phyloP scores from a whole-genome alignment of 2,113 vertebrate genomes.

The Odocoileus hemionus region DNA sequence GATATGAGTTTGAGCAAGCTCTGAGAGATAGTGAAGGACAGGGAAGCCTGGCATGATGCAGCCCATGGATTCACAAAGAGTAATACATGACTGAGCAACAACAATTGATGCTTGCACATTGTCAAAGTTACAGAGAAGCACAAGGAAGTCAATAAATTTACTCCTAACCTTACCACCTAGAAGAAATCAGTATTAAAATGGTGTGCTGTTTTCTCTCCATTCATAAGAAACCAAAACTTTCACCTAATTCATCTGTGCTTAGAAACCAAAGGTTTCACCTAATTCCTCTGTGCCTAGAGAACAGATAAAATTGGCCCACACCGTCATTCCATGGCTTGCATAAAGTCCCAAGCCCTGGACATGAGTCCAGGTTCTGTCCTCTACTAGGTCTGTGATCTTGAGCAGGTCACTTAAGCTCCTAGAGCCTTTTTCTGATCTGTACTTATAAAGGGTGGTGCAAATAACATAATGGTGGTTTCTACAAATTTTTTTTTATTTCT shows the following conservation, averaged over 20 bases:
- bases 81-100: neutral
- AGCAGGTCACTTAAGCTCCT: neutral
- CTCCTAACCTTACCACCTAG: neutral
- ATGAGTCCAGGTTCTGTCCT: neutral
- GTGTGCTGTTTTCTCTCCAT: neutral
- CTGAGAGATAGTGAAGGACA: neutral
- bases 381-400: neutral
- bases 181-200: slow-evolving; percentile 1
- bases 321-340: neutral
- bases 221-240: neutral
- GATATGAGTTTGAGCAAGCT: neutral
- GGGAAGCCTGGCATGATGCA: neutral
- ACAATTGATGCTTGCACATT: neutral
- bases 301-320: neutral
- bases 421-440: neutral
- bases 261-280: neutral
- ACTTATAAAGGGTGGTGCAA: neutral
- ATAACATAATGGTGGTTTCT: neutral
- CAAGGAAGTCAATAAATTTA: slow-evolving; percentile 9
- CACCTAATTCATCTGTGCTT: neutral
- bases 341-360: neutral
- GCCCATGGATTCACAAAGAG: neutral
- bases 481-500: neutral
- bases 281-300: neutral
- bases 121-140: neutral